Base-by-base conservation (phyloP, 2,888 invertebrate genomes). In the Polia nebulosa region DNA sequence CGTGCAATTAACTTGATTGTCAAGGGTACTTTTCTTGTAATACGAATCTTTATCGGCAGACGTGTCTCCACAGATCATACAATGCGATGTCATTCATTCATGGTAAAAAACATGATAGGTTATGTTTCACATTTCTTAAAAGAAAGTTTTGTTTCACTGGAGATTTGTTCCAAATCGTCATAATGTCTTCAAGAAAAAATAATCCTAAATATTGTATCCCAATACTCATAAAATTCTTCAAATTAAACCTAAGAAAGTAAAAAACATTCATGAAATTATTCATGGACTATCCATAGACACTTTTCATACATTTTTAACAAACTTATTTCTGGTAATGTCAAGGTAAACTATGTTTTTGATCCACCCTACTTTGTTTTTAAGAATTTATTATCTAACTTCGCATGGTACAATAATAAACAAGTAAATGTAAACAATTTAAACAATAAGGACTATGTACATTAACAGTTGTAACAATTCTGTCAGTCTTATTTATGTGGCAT, bases 31-130 rank as follows among this genome's bases (percentile, higher is more conserved):
- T 61, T 64, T 22, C 51, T 44, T 67, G 56, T 47, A 55, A n/a
- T 41, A 56, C 13, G 22, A 47, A 32, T 56, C 32, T 68, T 32
- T 76, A 57, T 52, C 34, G 27, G 44, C 27, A 41, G 45, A 58
- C 64, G 53, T 53, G 53, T 73, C 60, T 51, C 47, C 51, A 51
- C 64, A 72, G 56, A 76, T 63, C 52, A 58, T 60, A 58, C 45
- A 63, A 29, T 69, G 77, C 73, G 60, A 56, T 78, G 78, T 78
- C 78, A 78, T 74, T 78, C 78, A 78, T 74, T 65, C 47, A 57
- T 63, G 49, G 57, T 53, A 44, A n/a, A 47, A 44, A 52, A 61
- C 22, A 49, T 59, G 44, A 45, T 64, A 77, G 76, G 76, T 77
- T 77, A 77, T 68, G 76, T 76, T 49, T 7, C 56, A 17, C 32